These are phyloP conservation scores for Bambusicola thoracicus DNA, from an alignment of 2,113 vertebrate species.

Conservation along the genomic window DNA sequence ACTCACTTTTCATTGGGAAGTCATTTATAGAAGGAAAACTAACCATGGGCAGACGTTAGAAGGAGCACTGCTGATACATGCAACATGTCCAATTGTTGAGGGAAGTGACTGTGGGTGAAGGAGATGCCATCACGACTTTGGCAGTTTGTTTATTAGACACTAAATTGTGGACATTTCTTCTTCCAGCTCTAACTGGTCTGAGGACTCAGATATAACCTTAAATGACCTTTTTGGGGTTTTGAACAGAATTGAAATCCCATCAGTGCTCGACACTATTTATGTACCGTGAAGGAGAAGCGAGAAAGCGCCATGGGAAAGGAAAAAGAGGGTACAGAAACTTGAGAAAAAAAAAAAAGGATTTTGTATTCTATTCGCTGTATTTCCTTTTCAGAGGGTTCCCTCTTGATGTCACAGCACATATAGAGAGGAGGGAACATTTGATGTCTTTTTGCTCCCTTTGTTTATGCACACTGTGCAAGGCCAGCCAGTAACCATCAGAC, in stretches of 20 bases:
- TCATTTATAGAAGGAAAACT: slow-evolving; percentile 14
- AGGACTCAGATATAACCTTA: slow-evolving; percentile 10
- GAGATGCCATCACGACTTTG: slow-evolving; percentile 43
- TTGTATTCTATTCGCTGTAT: accelerated
- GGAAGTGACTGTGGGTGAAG: slow-evolving; percentile 3
- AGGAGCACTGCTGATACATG: not conserved
- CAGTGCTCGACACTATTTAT: not conserved
- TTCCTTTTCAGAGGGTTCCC: not conserved
- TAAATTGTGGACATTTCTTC: slow-evolving; percentile 31
- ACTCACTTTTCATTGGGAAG: slow-evolving; percentile 22
- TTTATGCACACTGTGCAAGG: not conserved
- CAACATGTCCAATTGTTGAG: slow-evolving; percentile 40
- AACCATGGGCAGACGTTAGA: not conserved
- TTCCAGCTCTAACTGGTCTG: slow-evolving; percentile 25
- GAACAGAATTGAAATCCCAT: slow-evolving; percentile 9
- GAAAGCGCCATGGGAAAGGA: not conserved
- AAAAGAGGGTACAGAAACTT: not conserved
- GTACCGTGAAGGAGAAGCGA: not conserved
- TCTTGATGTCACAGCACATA: not conserved
- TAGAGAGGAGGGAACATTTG: not conserved
- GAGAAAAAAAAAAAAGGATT: not conserved
- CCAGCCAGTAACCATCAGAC: not conserved
- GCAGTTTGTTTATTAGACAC: slow-evolving; percentile 7
- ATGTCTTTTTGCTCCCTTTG: not conserved
- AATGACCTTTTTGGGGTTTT: slow-evolving; percentile 21